Conservation (phyloP, 2,113 vertebrate species). For the Centropristis striata region DNA sequence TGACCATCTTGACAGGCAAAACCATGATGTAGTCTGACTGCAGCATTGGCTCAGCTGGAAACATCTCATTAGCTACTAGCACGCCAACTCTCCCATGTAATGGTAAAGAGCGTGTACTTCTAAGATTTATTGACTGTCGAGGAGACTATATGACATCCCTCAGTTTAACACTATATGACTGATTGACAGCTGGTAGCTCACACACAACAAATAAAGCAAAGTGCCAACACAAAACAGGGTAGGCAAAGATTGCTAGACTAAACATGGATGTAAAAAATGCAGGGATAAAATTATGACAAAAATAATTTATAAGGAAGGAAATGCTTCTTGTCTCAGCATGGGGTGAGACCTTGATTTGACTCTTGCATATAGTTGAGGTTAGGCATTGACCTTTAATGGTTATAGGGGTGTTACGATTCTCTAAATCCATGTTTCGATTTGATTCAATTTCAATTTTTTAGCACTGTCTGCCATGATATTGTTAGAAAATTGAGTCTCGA, state of each 20-base stretch:
- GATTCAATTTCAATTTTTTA: no score
- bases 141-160: neutral
- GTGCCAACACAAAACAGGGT: neutral
- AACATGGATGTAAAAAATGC: neutral
- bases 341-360: no score
- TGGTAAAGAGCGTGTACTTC: slow-evolving; percentile 1
- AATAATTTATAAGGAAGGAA: neutral
- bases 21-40: neutral
- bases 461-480: no score
- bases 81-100: slow-evolving; percentile 6
- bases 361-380: no score
- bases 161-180: neutral
- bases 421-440: no score
- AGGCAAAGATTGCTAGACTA: neutral
- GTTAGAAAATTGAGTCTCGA: no score
- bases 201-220: neutral
- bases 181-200: neutral
- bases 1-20: neutral
- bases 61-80: neutral
- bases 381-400: no score
- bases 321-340: neutral
- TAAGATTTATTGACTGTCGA: slow-evolving; percentile 3
- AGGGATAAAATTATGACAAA: neutral
- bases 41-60: neutral
- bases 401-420: no score